These are phyloP conservation scores for Brienomyrus longianalis DNA, from an alignment of 2,113 vertebrate species.

Conservation along the genomic window DNA sequence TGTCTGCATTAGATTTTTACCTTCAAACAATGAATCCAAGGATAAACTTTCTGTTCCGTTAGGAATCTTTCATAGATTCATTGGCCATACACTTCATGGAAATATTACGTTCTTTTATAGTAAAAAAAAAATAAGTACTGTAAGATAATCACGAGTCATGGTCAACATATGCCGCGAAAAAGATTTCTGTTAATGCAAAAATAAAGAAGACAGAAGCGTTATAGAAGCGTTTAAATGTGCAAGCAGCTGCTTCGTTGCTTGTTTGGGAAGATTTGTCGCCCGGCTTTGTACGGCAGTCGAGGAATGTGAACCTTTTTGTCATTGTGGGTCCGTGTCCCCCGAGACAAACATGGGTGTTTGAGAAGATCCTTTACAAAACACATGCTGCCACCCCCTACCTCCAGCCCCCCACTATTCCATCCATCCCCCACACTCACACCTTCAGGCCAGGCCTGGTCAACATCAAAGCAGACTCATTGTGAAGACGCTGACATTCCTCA, in stretches of 20 bases:
- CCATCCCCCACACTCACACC: neutral
- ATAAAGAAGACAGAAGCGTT: neutral
- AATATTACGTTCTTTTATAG: neutral
- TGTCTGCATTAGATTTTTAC: neutral
- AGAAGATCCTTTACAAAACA: neutral
- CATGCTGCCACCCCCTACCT: neutral
- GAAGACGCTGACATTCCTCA: constrained; percentile 46
- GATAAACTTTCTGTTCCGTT: neutral
- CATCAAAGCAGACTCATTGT: constrained; percentile 17
- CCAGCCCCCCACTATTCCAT: neutral
- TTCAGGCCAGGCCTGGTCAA: neutral
- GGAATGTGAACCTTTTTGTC: neutral
- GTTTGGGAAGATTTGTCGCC: neutral
- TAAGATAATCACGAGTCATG: neutral
- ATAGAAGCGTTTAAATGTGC: neutral
- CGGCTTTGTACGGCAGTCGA: constrained; percentile 20
- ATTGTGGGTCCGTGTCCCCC: neutral
- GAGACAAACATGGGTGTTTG: constrained; percentile 19
- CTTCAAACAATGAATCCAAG: neutral
- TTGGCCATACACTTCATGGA: neutral
- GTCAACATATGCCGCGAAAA: neutral
- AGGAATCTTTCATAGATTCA: neutral
- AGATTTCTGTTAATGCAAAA: neutral
- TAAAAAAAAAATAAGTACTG: neutral
- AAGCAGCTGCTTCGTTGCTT: neutral